These are phyloP conservation scores for Aplochiton taeniatus DNA, from an alignment of 2,797 vertebrate genomes.

Conservation along the genomic window DNA sequence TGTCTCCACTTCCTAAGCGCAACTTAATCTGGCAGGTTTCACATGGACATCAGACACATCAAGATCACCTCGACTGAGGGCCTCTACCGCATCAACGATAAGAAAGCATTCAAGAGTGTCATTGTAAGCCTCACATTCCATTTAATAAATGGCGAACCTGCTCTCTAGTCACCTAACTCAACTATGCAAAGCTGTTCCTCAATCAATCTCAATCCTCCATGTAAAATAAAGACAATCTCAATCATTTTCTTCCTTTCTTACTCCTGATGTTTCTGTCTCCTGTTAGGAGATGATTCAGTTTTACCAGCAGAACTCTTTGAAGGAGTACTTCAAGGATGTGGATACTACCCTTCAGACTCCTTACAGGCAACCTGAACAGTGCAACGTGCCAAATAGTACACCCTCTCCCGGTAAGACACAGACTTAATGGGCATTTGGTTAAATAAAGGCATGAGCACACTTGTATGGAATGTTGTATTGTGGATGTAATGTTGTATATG, in stretches of 20 bases:
- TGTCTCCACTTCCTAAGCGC: not conserved
- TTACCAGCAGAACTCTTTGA: slow-evolving; percentile 87
- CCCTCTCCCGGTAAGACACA: slow-evolving; percentile 47
- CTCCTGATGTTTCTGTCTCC: slow-evolving; percentile 7
- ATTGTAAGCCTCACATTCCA: slow-evolving; percentile 68
- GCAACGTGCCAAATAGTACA: slow-evolving; percentile 30
- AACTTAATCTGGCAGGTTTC: slow-evolving; percentile 74
- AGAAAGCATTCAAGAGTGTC: slow-evolving; percentile 89
- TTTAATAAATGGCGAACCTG: not conserved
- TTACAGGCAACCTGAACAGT: slow-evolving; percentile 84
- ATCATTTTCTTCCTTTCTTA: not conserved
- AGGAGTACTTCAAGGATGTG: slow-evolving; percentile 89
- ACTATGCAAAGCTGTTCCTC: too few relatives aligned
- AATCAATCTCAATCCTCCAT: too few relatives aligned
- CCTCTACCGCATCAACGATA: slow-evolving; percentile 89
- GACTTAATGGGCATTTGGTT: not conserved
- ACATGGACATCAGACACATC: slow-evolving; percentile 89
- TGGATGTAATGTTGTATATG: slow-evolving; percentile 17
- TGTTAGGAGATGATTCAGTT: slow-evolving; percentile 86
- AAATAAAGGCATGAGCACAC: not conserved
- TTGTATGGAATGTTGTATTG: slow-evolving; percentile 8
- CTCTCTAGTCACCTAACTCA: too few relatives aligned
- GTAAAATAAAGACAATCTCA: not conserved
- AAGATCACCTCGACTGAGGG: slow-evolving; percentile 85
- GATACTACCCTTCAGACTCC: slow-evolving; percentile 83